Percentiles rank a stretch among this genome's conserved stretches.
Evolutionary conservation across 2,113 vertebrate genomes (phyloP).

Genomic region (Ramphastos sulfuratus): DNA sequence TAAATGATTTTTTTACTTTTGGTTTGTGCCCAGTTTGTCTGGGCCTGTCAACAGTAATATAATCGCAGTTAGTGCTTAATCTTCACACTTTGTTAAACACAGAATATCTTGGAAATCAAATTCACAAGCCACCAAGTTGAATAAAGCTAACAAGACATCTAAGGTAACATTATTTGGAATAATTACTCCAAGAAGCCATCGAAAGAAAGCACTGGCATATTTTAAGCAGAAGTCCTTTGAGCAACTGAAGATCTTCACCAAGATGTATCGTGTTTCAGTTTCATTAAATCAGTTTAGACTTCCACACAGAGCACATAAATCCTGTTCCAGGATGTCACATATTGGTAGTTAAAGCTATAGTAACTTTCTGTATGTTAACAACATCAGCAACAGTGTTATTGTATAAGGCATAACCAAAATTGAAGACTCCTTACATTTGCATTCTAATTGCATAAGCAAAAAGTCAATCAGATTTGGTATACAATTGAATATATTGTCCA

Average conservation of each 20-base stretch:
- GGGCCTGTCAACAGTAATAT: background rate
- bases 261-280: background rate
- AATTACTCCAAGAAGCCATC: background rate
- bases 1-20: background rate
- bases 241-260: background rate
- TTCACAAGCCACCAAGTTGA: background rate
- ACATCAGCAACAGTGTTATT: background rate
- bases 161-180: background rate
- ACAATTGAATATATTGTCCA: background rate
- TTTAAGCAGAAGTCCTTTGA: background rate
- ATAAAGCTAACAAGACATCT: background rate
- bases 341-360: background rate
- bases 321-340: background rate
- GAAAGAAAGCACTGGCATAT: background rate
- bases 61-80: background rate
- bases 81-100: background rate
- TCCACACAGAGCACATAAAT: background rate
- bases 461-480: background rate
- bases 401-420: background rate
- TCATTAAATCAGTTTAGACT: background rate
- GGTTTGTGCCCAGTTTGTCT: background rate
- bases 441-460: slow-evolving; percentile 7
- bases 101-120: background rate
- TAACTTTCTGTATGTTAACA: background rate
- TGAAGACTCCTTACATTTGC: background rate